These are phyloP conservation scores for Latrodectus elegans DNA, from an alignment of 2,888 invertebrate genomes.

Conservation along the genomic window DNA sequence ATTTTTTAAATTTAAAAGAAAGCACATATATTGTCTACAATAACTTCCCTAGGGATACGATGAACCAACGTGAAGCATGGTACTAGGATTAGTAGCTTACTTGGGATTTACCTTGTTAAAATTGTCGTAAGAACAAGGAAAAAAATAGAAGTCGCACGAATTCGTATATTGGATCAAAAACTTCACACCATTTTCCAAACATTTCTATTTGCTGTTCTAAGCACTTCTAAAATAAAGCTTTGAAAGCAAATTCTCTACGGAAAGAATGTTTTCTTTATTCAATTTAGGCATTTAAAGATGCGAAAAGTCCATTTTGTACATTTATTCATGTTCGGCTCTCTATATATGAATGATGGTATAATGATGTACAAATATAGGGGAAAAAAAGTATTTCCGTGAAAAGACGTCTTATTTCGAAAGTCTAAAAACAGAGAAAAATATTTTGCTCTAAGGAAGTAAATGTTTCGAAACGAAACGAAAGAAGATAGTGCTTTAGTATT, in stretches of 20 bases:
- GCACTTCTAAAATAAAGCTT: slow-evolving; percentile 22
- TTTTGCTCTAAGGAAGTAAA: too few species aligned
- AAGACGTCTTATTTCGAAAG: too few species aligned
- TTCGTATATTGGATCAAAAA: slow-evolving; percentile 39
- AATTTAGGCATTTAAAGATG: slow-evolving; percentile 49
- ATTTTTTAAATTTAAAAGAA: background rate
- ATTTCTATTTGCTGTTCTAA: slow-evolving; percentile 17
- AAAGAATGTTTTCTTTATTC: slow-evolving; percentile 49
- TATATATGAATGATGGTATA: too few species aligned
- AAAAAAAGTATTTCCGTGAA: too few species aligned
- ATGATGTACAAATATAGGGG: too few species aligned
- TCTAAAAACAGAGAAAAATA: too few species aligned
- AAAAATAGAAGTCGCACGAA: slow-evolving; percentile 11
- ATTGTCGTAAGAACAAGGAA: slow-evolving; percentile 16
- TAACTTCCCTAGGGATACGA: slow-evolving; percentile 25
- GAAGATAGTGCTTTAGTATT: too few species aligned
- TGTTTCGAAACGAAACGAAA: too few species aligned
- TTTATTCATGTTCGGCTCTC: too few species aligned
- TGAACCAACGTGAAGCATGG: slow-evolving; percentile 15
- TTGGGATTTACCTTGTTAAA: slow-evolving; percentile 51
- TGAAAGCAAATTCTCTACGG: slow-evolving; percentile 36
- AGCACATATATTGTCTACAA: slow-evolving; percentile 35
- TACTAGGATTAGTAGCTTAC: slow-evolving; percentile 35
- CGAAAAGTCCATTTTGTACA: background rate
- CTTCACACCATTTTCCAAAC: slow-evolving; percentile 29